phyloP scores from a whole-genome alignment of 2,888 invertebrate species.

The Desoria tigrina region DNA sequence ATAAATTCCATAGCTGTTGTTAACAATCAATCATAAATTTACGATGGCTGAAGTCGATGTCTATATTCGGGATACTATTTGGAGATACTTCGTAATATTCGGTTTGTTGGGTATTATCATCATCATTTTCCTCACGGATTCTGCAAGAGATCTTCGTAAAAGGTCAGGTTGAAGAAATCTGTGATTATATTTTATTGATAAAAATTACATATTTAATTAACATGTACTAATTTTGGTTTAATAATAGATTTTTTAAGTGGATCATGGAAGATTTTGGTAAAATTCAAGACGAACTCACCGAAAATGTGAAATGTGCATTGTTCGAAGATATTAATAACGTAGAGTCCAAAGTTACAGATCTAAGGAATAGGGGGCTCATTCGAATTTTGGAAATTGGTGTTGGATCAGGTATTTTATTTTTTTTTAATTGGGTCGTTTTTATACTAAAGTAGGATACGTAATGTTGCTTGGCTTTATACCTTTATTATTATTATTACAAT shows the following conservation, averaged over 20 bases:
- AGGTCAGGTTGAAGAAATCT: constrained; percentile 28
- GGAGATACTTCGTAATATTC: constrained; percentile 44
- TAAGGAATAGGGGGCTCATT: constrained; percentile 45
- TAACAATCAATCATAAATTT: too few species aligned
- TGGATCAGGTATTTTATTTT: constrained; percentile 40
- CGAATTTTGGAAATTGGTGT: constrained; percentile 50
- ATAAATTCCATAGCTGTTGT: too few species aligned
- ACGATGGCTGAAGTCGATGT: constrained; percentile 47
- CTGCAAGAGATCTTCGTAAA: constrained; percentile 38
- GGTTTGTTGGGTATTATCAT: constrained; percentile 22
- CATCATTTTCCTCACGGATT: constrained; percentile 40
- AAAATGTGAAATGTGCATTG: constrained; percentile 41
- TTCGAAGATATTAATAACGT: constrained; percentile 45
- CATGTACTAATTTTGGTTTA: too few species aligned
- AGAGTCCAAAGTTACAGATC: constrained; percentile 44
- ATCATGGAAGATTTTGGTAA: constrained; percentile 32
- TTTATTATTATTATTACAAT: too few species aligned
- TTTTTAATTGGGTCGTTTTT: too few species aligned
- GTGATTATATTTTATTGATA: neutral
- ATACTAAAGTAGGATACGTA: too few species aligned
- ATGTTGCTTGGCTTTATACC: too few species aligned
- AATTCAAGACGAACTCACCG: constrained; percentile 38
- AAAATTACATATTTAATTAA: too few species aligned
- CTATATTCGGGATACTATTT: constrained; percentile 44
- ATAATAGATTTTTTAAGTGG: constrained; percentile 44